These are phyloP conservation scores for Pocota personata DNA, from an alignment of 2,888 invertebrate species.

Conservation along the genomic window DNA sequence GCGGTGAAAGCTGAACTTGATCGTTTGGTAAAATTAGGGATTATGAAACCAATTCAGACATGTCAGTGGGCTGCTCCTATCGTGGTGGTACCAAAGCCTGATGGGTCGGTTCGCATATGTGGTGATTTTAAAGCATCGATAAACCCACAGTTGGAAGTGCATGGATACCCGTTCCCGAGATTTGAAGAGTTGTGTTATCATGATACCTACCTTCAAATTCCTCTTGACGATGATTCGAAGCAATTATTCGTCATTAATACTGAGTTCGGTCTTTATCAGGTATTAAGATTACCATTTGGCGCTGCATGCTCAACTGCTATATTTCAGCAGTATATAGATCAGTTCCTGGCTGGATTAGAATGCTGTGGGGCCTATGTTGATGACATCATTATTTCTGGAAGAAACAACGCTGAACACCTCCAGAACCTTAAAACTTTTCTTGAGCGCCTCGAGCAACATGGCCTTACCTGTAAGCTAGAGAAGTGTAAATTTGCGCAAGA, in stretches of 20 bases:
- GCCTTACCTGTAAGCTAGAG: conserved; percentile 74
- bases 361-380: too few relatives aligned
- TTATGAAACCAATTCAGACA: too few relatives aligned
- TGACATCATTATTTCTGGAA: too few relatives aligned
- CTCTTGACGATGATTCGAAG: background rate
- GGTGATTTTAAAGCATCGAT: background rate
- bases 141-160: too few relatives aligned
- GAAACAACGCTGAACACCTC: too few relatives aligned
- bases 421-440: too few relatives aligned
- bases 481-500: conserved; percentile 79
- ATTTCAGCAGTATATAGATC: conserved; percentile 4
- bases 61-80: too few relatives aligned
- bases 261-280: background rate
- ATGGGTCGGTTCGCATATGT: background rate
- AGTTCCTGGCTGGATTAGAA: background rate
- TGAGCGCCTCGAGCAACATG: too few relatives aligned
- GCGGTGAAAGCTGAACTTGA: too few relatives aligned
- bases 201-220: background rate
- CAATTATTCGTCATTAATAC: background rate
- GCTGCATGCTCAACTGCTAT: conserved; percentile 6
- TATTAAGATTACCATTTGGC: background rate
- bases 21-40: too few relatives aligned
- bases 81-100: too few relatives aligned
- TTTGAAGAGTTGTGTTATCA: background rate
- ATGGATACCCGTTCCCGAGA: too few relatives aligned